phyloP scores from a whole-genome alignment of 1,140 invertebrate genomes.

The Atta colombica region DNA sequence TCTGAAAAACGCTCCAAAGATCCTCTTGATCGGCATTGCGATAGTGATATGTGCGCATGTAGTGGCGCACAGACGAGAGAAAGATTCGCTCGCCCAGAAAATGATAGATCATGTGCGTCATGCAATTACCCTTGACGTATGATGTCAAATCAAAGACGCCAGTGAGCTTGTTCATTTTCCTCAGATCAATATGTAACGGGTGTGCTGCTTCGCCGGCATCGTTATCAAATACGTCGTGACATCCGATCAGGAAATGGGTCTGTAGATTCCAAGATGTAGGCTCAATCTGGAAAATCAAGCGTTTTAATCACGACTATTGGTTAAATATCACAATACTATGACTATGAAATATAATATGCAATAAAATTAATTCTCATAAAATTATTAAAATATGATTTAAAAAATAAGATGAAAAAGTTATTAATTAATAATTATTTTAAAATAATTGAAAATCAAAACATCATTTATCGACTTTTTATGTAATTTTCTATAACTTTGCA shows the following conservation, averaged over 20 bases:
- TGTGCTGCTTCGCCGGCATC: constrained; percentile 43
- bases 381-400: background rate
- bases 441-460: background rate
- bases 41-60: constrained; percentile 60
- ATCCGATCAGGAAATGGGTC: constrained; percentile 8
- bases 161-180: background rate
- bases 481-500: background rate
- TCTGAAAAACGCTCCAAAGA: constrained; percentile 67
- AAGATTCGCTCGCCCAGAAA: constrained; percentile 66
- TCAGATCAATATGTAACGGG: constrained; percentile 52
- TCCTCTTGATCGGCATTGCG: constrained; percentile 61
- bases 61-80: constrained; percentile 52
- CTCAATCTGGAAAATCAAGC: constrained; percentile 51
- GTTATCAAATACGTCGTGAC: constrained; percentile 33
- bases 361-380: background rate
- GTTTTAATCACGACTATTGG: background rate
- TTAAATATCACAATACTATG: background rate
- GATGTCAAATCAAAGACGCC: constrained; percentile 86
- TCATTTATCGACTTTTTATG: background rate
- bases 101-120: constrained; percentile 69
- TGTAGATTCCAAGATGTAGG: constrained; percentile 44
- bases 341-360: background rate
- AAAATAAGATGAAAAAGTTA: background rate
- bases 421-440: background rate
- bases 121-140: constrained; percentile 68